A percentile compares a stretch with the other conserved stretches of the same genome.
These are phyloP conservation scores for Amaurobius ferox DNA, from an alignment of 2,888 invertebrate species.

Conservation along the genomic window DNA sequence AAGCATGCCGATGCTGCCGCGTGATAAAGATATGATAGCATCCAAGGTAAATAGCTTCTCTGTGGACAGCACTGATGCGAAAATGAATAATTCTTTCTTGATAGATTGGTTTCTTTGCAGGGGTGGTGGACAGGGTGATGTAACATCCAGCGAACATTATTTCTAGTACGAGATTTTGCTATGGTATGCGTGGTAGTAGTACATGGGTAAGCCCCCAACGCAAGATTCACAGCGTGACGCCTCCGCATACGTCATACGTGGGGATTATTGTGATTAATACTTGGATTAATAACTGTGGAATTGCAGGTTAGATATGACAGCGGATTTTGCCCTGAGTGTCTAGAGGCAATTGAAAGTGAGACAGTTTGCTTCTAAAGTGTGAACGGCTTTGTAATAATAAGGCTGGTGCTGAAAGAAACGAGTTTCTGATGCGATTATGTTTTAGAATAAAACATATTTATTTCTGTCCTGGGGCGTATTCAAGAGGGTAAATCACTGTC, in stretches of 20 bases:
- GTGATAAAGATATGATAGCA: conserved; percentile 59
- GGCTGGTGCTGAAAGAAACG: too few species aligned
- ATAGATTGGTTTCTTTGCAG: conserved; percentile 20
- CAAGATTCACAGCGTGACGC: too few species aligned
- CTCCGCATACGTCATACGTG: neutral
- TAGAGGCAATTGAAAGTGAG: too few species aligned
- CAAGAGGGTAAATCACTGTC: too few species aligned
- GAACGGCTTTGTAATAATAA: too few species aligned
- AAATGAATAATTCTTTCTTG: conserved; percentile 33
- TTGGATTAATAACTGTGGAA: neutral
- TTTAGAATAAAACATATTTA: too few species aligned
- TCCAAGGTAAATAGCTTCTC: conserved; percentile 56
- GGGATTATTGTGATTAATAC: neutral
- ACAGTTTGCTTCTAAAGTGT: too few species aligned
- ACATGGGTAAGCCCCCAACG: too few species aligned
- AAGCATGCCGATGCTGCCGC: conserved; percentile 19
- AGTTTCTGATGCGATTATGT: too few species aligned
- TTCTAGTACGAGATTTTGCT: too few species aligned
- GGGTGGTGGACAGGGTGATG: neutral
- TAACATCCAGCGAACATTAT: neutral
- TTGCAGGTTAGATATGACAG: neutral
- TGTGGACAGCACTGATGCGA: neutral
- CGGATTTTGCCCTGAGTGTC: neutral
- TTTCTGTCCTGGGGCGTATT: too few species aligned
- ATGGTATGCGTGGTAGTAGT: too few species aligned